Base-by-base conservation (phyloP, 2,888 invertebrate species). In the Ferrisia virgata region DNA sequence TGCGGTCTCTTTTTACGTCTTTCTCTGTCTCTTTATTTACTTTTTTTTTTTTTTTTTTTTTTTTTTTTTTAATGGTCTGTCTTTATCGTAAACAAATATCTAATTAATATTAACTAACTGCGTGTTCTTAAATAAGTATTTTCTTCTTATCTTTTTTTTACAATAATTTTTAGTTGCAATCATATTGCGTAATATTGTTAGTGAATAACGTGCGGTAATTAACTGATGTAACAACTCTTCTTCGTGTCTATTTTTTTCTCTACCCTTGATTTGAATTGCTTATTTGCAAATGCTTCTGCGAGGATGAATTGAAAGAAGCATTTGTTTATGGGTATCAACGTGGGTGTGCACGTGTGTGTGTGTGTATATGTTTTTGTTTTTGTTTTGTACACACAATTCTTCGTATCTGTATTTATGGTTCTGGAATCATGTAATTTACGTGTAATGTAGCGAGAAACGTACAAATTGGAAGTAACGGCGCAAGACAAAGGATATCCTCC, bases 381-480 rank as follows among this genome's bases (percentile, higher is more conserved):
- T 15, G 31, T 69, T 64, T 64, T 64, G 1, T 28, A 28, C 64
- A 64, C 28, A 25, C 28, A 13, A 64, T 64, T 28, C 28, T 6
- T 9, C 4, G 0, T 64, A 25, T 64, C 28, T 47, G 9, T 25
- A 4, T 64, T 9, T 82, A 39, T 25, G 82, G 43, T 82, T 82
- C 31, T 83, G 83, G 83, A 83, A 72, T 83, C 31, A 76, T 83
- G 64, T 83, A 72, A 76, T 83, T 83, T 83, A 40, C 82, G 72
- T 76, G 72, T 76, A 76, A 90, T 90, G 89, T 93, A 96, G 96
- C 95, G 96, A 92, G 97, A 96, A 92, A 95, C 96, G 90, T 97
- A 97, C 94, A 96, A 95, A 92, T 93, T 98, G 93, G 96, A 96
- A 92, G 97, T 98, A 91, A 96, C 95, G 93, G 98, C 98, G 91